Percentiles rank a stretch among this genome's conserved stretches.
phyloP scores from a whole-genome alignment of 1,140 invertebrate genomes.

The Lamellibrachia luymesi region DNA sequence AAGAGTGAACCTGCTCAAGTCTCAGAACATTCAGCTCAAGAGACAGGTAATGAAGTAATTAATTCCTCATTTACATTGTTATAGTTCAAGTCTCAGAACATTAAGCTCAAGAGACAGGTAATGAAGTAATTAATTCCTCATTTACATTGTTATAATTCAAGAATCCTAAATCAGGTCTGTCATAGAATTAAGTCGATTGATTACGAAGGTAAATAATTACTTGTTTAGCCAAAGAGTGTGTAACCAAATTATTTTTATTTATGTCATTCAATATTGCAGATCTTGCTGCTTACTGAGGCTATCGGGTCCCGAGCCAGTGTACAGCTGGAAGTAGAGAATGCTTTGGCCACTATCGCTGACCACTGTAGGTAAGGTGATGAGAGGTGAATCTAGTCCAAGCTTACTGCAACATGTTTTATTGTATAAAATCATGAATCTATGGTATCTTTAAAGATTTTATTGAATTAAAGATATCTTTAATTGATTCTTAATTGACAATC shows the following conservation, averaged over 20 bases:
- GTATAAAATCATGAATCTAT: not conserved
- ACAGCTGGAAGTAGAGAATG: constrained; percentile 2
- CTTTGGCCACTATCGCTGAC: constrained; percentile 9
- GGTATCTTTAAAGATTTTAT: too few relatives aligned
- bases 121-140: not conserved
- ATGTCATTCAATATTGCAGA: not conserved
- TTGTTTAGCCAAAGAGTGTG: too few relatives aligned
- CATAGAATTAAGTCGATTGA: too few relatives aligned
- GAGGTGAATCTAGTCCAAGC: not conserved
- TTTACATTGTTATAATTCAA: constrained; percentile 32
- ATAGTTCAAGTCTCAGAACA: constrained; percentile 46
- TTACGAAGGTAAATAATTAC: too few relatives aligned
- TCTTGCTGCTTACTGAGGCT: not conserved
- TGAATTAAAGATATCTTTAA: too few relatives aligned
- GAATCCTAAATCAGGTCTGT: not conserved
- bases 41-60: constrained; percentile 41
- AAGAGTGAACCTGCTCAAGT: constrained; percentile 46
- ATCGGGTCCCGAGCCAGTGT: not conserved
- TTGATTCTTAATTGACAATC: not conserved
- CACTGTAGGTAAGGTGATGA: constrained; percentile 13
- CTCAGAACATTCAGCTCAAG: constrained; percentile 51
- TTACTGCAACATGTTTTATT: not conserved
- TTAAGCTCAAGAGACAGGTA: constrained; percentile 53
- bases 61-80: not conserved
- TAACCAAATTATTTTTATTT: not conserved